A percentile compares a stretch with the other conserved stretches of the same genome.
Conservation (phyloP, 2,888 invertebrate genomes). For the Diloba caeruleocephala region DNA sequence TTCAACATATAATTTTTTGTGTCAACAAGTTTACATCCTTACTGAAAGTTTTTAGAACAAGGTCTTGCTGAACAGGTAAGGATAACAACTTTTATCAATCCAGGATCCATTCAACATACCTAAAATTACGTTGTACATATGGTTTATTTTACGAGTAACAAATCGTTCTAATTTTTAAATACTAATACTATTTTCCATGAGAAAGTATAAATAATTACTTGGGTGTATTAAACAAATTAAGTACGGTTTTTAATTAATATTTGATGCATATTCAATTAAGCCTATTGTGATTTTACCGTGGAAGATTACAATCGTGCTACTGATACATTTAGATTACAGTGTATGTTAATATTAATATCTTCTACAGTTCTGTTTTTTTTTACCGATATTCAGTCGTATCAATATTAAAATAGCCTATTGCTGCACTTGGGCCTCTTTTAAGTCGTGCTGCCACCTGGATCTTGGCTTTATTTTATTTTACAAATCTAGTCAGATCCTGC, state of each 20-base stretch:
- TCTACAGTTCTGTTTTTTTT: too few species aligned
- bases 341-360: conserved; percentile 10
- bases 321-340: conserved; percentile 19
- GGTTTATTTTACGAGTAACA: too few species aligned
- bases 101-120: conserved; percentile 3
- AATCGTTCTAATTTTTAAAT: conserved; percentile 16
- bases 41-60: conserved; percentile 71
- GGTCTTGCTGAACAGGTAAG: conserved; percentile 72
- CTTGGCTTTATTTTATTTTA: too few species aligned
- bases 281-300: too few species aligned
- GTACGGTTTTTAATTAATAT: conserved; percentile 16
- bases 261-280: conserved; percentile 2
- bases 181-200: conserved; percentile 22
- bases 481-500: too few species aligned
- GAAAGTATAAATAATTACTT: conserved; percentile 37
- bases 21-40: conserved; percentile 64
- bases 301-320: conserved; percentile 12
- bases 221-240: conserved; percentile 2
- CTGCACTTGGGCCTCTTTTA: too few species aligned
- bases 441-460: too few species aligned
- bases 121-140: background rate
- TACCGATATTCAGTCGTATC: too few species aligned
- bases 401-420: too few species aligned
- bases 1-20: conserved; percentile 56
- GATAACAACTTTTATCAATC: conserved; percentile 52